Evolutionary conservation across 2,888 invertebrate genomes (phyloP).

Genomic region (Nasonovia ribisnigri): DNA sequence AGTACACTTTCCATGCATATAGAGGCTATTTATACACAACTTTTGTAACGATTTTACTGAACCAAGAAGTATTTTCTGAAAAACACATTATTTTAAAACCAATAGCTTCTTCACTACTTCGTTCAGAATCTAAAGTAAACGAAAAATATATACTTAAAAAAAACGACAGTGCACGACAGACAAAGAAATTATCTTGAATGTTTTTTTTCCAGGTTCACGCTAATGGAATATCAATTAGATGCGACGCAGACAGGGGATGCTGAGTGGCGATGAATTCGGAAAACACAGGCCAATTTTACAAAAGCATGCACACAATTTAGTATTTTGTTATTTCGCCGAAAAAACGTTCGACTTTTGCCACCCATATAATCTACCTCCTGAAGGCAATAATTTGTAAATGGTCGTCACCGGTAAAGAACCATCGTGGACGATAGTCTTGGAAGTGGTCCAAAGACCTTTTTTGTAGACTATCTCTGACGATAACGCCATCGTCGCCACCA

Average conservation of each 20-base stretch:
- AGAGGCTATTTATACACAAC: neutral
- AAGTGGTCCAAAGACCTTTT: constrained; percentile 34
- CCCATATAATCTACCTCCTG: neutral
- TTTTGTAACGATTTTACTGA: neutral
- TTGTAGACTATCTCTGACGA: neutral
- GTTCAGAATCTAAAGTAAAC: neutral
- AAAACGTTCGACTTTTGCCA: neutral
- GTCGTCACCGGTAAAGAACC: constrained; percentile 1
- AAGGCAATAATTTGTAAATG: neutral
- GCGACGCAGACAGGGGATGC: neutral
- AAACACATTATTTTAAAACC: neutral
- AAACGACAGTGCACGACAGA: neutral
- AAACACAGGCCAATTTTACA: neutral
- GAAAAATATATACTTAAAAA: neutral
- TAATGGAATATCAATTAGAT: constrained; percentile 47
- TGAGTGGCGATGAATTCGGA: neutral
- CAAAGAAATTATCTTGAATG: neutral
- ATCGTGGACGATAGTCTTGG: constrained; percentile 1
- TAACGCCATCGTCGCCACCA: neutral
- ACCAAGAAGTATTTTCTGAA: neutral
- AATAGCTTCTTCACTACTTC: neutral
- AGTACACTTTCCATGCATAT: neutral
- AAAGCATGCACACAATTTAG: neutral
- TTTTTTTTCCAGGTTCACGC: neutral
- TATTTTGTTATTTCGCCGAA: neutral